Evolutionary conservation across 2,113 vertebrate species (phyloP).

Genomic region (human (Homo sapiens)): GRCh38 chr15:53694501-53695000

Average conservation of each 20-base stretch:
- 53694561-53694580: constrained; percentile 4
- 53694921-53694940: constrained; percentile 39
- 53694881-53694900: neutral
- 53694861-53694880: neutral
- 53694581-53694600: constrained; percentile 29
- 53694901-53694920: neutral
- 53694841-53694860: neutral
- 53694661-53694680: no score
- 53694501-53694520: neutral
- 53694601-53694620: neutral
- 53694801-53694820: neutral
- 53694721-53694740: neutral
- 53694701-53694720: neutral
- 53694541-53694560: neutral
- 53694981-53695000: neutral
- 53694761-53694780: neutral
- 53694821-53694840: neutral
- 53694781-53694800: neutral
- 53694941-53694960: neutral
- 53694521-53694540: neutral
- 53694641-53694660: neutral
- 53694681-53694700: neutral
- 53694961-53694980: neutral
- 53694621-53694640: neutral
- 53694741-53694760: neutral